A percentile compares a stretch with the other conserved stretches of the same genome.
These are phyloP conservation scores for Catharus minimus DNA, from an alignment of 2,113 vertebrate genomes.

Conservation along the genomic window DNA sequence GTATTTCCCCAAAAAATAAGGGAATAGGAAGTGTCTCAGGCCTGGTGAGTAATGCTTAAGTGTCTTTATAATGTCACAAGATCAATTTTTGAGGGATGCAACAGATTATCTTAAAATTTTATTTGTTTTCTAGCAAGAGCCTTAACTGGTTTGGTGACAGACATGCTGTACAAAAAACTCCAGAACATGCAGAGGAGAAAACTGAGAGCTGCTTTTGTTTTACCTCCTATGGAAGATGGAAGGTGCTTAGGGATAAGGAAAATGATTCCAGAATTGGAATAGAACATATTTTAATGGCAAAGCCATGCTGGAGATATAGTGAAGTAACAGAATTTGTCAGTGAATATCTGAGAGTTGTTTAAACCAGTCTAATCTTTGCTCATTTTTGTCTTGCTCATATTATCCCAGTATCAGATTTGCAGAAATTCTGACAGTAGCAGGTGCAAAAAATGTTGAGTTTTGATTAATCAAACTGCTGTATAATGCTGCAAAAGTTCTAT, in stretches of 20 bases:
- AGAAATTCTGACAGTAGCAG: not conserved
- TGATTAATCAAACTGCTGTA: not conserved
- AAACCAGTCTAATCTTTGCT: not conserved
- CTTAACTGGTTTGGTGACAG: not conserved
- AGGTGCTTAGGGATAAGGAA: not conserved
- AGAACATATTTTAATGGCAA: not conserved
- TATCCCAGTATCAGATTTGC: not conserved
- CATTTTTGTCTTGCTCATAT: not conserved
- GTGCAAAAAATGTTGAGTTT: not conserved
- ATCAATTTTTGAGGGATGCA: not conserved
- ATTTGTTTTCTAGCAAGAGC: not conserved
- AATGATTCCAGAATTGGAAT: not conserved
- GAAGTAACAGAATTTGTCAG: not conserved
- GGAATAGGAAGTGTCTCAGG: not conserved
- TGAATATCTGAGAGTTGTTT: not conserved
- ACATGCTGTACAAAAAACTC: rapidly evolving
- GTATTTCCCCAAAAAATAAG: not conserved
- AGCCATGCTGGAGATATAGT: not conserved
- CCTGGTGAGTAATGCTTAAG: not conserved
- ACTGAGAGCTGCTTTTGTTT: not conserved
- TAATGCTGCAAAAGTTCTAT: not conserved
- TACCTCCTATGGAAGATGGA: not conserved
- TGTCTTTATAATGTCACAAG: not conserved
- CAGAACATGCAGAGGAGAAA: not conserved
- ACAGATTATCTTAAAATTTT: not conserved